These are phyloP conservation scores for Aplysia californica DNA, from an alignment of 1,140 invertebrate genomes.

Conservation along the genomic window DNA sequence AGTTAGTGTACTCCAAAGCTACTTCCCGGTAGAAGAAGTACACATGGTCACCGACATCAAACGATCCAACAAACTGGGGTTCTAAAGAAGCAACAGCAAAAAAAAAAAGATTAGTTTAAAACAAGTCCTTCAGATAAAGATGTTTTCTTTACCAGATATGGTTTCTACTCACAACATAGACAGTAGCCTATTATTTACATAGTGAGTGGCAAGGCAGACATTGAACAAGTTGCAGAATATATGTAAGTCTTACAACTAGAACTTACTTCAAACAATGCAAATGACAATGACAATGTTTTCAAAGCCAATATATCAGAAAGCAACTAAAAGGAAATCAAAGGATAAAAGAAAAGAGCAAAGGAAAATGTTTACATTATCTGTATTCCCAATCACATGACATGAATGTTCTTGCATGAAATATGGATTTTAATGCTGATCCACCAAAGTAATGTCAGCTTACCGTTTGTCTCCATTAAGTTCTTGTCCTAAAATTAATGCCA, in stretches of 20 bases:
- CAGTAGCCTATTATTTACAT: too few relatives aligned
- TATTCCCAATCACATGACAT: background rate
- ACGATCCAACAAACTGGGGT: constrained; percentile 91
- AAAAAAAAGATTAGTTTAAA: constrained; percentile 1
- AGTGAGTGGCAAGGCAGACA: too few relatives aligned
- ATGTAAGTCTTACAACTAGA: too few relatives aligned
- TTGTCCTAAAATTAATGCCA: background rate
- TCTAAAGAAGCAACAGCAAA: constrained; percentile 64
- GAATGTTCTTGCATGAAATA: background rate
- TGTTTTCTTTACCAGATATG: too few relatives aligned
- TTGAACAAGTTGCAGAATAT: too few relatives aligned
- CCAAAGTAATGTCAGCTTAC: background rate
- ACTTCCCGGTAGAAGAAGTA: constrained; percentile 92
- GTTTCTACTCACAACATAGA: too few relatives aligned
- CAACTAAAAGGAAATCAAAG: too few relatives aligned
- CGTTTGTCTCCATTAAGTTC: background rate
- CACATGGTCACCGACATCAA: constrained; percentile 86
- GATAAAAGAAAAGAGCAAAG: background rate
- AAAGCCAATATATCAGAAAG: too few relatives aligned
- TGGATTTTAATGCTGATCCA: background rate
- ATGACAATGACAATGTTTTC: too few relatives aligned
- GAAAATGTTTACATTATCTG: background rate
- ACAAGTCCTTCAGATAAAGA: background rate
- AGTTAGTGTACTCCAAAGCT: constrained; percentile 91
- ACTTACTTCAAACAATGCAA: too few relatives aligned